phyloP scores from a whole-genome alignment of 2,113 vertebrate genomes.

The Myrmophylax atrothorax region DNA sequence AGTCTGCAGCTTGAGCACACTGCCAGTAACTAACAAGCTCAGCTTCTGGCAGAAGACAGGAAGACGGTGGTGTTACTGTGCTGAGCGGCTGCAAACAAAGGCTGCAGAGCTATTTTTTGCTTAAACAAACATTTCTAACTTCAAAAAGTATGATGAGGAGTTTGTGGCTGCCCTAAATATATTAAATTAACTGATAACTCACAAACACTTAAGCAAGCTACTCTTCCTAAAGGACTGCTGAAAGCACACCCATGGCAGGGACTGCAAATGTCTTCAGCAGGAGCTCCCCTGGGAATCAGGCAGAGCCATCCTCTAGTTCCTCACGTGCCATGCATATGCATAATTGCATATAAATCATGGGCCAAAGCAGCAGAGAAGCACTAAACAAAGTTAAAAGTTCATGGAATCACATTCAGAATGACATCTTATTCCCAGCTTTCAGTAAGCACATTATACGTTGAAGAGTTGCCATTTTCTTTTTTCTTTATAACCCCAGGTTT shows the following conservation, averaged over 20 bases:
- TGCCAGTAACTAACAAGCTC: not conserved
- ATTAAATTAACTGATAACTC: constrained; percentile 6
- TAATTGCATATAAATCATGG: not conserved
- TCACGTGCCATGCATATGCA: not conserved
- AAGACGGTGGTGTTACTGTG: not conserved
- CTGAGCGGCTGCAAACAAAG: not conserved
- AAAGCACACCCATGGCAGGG: not conserved
- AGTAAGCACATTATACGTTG: not conserved
- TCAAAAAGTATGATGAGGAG: not conserved
- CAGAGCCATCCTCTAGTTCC: not conserved
- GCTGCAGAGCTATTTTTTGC: not conserved
- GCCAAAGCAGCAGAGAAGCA: not conserved
- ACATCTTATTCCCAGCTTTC: constrained; percentile 46
- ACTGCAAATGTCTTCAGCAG: rapidly evolving
- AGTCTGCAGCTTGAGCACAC: rapidly evolving
- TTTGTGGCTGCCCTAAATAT: not conserved
- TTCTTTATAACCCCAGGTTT: not conserved
- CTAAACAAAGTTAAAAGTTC: not conserved
- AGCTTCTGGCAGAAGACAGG: rapidly evolving
- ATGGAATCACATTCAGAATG: not conserved
- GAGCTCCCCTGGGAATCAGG: not conserved
- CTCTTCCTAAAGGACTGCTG: not conserved
- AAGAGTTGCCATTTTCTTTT: not conserved
- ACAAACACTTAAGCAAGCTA: not conserved
- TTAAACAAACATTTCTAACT: not conserved